Evolutionary conservation across 2,113 vertebrate species (phyloP), one percentile per base, ranked within the genome.

Genomic region (Calcarius ornatus): DNA sequence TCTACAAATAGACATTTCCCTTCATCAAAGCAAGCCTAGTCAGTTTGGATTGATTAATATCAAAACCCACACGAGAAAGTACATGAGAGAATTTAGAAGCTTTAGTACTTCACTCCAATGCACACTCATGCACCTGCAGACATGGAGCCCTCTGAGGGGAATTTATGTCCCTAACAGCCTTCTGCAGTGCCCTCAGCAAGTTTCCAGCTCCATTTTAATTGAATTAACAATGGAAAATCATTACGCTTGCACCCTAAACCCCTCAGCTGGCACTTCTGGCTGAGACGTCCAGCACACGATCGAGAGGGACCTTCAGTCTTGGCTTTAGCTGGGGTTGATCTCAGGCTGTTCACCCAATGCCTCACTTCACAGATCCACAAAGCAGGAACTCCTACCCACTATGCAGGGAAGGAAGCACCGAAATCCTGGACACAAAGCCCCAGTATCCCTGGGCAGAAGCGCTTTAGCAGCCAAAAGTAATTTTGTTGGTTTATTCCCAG

Each of bases 41-140:
- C 92, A 94, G 76, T 77, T 16, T 15, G 63, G 66, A 61, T 77
- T 71, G 87, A 90, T 61, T 66, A 65, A 92, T 15, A 77, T 8
- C 68, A 89, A 85, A 79, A 71, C 33, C 23, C 30, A 43, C 37
- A 59, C 0, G 1, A 88, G 47, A 38, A 35, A 33, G 28, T 76
- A 65, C n/a, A 27, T 22, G 2, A 47, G 22, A 61, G 33, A 5
- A n/a, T 59, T 80, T 1, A 33, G 37, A 43, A 35, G 50, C 25
- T 88, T 92, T 77, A 90, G 75, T n/a, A 75, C 54, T 86, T 72
- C 50, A 40, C 15, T 75, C 37, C 60, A 78, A 30, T 13, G 27
- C 61, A 80, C 35, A 2, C 37, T 30, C 94, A 81, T 53, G 82
- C 82, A 73, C 35, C 28, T 16, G 15, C 10, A 24, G 24, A 15